Evolutionary conservation across 2,797 vertebrate species (phyloP).

Genomic region (Rhincodon typus): DNA sequence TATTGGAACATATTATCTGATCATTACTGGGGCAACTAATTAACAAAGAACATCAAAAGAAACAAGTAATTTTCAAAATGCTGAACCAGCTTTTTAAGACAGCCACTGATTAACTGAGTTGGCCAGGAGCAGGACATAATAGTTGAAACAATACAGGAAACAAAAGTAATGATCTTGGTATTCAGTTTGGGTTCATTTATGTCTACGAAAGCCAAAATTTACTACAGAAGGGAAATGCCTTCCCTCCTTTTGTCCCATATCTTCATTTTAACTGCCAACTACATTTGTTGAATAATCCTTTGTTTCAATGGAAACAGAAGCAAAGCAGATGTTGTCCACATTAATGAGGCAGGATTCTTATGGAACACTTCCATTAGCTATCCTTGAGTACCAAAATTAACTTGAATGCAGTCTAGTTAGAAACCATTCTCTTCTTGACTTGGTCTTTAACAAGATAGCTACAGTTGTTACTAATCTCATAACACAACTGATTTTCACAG

Average conservation of each 20-base stretch:
- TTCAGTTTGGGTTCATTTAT: constrained; percentile 28
- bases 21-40: neutral
- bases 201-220: neutral
- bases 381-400: neutral
- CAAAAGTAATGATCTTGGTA: constrained; percentile 31
- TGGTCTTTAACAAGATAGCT: neutral
- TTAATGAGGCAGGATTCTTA: constrained; percentile 21
- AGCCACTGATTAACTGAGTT: neutral
- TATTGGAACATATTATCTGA: neutral
- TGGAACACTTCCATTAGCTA: neutral
- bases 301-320: constrained; percentile 13
- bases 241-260: constrained; percentile 3
- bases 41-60: neutral
- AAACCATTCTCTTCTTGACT: neutral
- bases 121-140: neutral
- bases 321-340: constrained; percentile 29
- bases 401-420: neutral
- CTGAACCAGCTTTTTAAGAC: neutral
- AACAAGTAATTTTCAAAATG: constrained; percentile 8
- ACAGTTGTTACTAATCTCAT: neutral
- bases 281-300: constrained; percentile 31
- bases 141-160: constrained; percentile 23
- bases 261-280: constrained; percentile 27
- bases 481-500: neutral
- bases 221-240: constrained; percentile 12